Evolutionary conservation across 2,797 vertebrate genomes (phyloP).

Genomic region (Pipistrellus pygmaeus): DNA sequence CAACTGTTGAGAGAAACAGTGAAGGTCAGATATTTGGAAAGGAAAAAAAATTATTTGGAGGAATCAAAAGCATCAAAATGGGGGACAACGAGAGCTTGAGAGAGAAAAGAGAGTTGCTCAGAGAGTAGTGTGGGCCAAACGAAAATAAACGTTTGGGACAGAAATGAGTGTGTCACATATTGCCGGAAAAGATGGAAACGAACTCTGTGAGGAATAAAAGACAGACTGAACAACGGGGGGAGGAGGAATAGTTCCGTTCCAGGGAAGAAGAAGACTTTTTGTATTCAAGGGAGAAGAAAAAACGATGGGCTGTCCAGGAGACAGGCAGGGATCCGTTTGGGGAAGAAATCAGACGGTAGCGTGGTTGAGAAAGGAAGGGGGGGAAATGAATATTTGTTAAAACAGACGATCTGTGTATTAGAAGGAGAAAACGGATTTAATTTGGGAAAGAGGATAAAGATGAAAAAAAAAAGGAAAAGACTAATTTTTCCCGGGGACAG

Average conservation of each 20-base stretch:
- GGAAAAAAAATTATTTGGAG: slow-evolving; percentile 31
- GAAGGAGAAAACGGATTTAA: slow-evolving; percentile 47
- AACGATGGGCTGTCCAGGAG: background rate
- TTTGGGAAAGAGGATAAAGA: background rate
- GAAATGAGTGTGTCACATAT: slow-evolving; percentile 55
- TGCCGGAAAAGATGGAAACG: slow-evolving; percentile 28
- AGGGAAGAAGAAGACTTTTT: slow-evolving; percentile 23
- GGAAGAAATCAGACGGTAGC: background rate
- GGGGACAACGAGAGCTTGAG: background rate
- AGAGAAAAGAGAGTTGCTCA: background rate
- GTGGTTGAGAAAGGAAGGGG: background rate
- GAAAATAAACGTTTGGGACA: slow-evolving; percentile 53
- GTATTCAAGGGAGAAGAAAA: background rate
- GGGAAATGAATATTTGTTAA: slow-evolving; percentile 64
- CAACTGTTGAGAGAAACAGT: slow-evolving; percentile 41
- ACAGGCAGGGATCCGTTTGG: background rate
- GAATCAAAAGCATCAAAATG: slow-evolving; percentile 42
- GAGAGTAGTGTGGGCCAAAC: background rate
- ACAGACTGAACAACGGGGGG: background rate
- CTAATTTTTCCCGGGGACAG: background rate
- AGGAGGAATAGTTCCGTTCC: background rate
- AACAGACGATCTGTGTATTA: slow-evolving; percentile 24
- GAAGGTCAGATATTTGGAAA: slow-evolving; percentile 49
- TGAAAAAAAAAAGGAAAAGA: background rate
- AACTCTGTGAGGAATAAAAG: background rate